A percentile compares a stretch with the other conserved stretches of the same genome.
phyloP scores from a whole-genome alignment of 2,113 vertebrate genomes.

The Pelodiscus sinensis region DNA sequence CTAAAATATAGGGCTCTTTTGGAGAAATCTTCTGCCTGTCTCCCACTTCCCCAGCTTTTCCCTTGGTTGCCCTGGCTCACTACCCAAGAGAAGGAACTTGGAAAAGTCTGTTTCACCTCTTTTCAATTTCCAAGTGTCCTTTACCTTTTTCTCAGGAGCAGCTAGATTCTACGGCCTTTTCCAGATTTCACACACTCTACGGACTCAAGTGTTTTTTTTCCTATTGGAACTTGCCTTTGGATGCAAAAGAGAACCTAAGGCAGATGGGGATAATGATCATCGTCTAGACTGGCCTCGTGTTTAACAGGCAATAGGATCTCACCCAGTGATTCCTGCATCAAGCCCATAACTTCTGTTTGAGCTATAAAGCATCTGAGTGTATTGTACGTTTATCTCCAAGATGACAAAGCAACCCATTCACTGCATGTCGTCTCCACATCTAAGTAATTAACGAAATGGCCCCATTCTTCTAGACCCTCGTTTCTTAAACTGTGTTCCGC shows the following conservation, averaged over 20 bases:
- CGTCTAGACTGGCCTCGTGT: background rate
- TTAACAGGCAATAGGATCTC: background rate
- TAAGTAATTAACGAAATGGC: background rate
- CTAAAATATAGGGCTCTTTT: background rate
- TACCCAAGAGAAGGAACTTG: slow-evolving; percentile 33
- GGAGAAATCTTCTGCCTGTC: background rate
- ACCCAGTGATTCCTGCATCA: background rate
- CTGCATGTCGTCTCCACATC: background rate
- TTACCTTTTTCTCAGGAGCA: background rate
- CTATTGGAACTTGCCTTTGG: background rate
- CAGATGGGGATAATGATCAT: background rate
- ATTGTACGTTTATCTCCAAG: background rate
- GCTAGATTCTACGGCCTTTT: background rate
- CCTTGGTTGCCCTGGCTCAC: background rate
- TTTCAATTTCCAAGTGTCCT: background rate
- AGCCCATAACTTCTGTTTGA: background rate
- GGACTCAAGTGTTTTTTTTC: background rate
- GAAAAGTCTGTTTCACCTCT: background rate
- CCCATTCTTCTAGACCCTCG: background rate
- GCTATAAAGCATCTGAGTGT: background rate
- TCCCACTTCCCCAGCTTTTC: background rate
- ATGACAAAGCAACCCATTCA: background rate
- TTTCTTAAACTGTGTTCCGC: no score
- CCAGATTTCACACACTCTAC: background rate
- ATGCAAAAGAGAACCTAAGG: background rate